Conservation (phyloP, 2,797 vertebrate genomes). For the Enteromius paludinosus region DNA sequence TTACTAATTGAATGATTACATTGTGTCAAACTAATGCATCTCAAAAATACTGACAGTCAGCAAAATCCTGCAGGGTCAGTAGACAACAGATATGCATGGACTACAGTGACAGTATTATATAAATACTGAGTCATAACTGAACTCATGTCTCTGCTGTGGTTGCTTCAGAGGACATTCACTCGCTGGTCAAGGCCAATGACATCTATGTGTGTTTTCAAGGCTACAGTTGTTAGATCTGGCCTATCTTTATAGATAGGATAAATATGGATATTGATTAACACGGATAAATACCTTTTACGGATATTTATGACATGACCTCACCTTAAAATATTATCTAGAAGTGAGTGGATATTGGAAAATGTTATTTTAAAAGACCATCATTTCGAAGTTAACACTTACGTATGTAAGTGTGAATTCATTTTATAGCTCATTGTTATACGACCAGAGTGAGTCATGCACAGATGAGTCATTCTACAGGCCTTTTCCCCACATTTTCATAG, state of each 20-base stretch:
- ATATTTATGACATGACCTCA: slow-evolving; percentile 50
- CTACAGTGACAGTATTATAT: slow-evolving; percentile 1
- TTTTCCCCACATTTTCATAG: not conserved
- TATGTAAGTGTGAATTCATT: not conserved
- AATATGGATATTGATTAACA: slow-evolving; percentile 10
- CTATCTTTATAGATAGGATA: slow-evolving; percentile 32
- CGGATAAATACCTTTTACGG: slow-evolving; percentile 6
- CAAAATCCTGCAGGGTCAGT: not conserved
- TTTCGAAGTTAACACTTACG: not conserved
- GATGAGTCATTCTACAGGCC: not conserved
- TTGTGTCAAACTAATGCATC: slow-evolving; percentile 7
- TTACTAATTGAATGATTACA: not conserved
- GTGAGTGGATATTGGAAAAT: slow-evolving; percentile 24
- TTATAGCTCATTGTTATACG: slow-evolving; percentile 31
- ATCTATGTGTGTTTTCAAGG: slow-evolving; percentile 35
- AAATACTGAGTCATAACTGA: slow-evolving; percentile 15
- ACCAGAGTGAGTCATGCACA: slow-evolving; percentile 27
- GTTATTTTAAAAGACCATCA: slow-evolving; percentile 5
- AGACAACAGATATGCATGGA: not conserved
- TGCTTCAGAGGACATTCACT: slow-evolving; percentile 14
- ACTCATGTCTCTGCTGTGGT: not conserved
- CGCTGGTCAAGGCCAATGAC: slow-evolving; percentile 33
- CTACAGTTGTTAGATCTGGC: slow-evolving; percentile 11
- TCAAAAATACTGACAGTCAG: not conserved
- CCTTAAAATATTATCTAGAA: slow-evolving; percentile 53